phyloP scores from a whole-genome alignment of 2,888 invertebrate genomes.

The Melanchra persicariae region DNA sequence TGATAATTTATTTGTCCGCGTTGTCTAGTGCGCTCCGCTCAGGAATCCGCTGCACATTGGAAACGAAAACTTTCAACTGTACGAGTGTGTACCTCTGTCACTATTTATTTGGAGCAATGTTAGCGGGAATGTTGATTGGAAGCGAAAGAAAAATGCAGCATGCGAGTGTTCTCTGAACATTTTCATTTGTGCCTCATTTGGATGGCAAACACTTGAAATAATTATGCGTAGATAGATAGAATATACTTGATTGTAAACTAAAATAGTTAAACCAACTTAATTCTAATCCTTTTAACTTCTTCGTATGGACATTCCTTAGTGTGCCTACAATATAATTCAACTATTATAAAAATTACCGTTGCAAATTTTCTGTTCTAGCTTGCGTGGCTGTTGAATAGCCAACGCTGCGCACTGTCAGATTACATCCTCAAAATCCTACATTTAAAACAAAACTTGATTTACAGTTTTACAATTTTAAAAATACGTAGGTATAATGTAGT shows the following conservation, averaged over 20 bases:
- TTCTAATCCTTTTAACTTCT: too few relatives aligned
- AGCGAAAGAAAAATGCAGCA: constrained; percentile 45
- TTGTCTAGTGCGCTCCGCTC: constrained; percentile 63
- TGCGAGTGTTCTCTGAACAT: constrained; percentile 4
- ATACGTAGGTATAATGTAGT: too few relatives aligned
- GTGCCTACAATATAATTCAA: not conserved
- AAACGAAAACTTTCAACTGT: constrained; percentile 64
- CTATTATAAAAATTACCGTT: not conserved
- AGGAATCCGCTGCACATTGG: constrained; percentile 62
- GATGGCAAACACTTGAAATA: not conserved
- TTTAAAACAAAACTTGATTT: not conserved
- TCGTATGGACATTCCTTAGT: too few relatives aligned
- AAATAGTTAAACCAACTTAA: too few relatives aligned
- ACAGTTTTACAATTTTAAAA: too few relatives aligned
- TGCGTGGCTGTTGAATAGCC: not conserved
- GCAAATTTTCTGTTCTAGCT: not conserved
- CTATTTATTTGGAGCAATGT: constrained; percentile 57
- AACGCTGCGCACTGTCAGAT: not conserved
- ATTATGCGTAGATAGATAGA: not conserved
- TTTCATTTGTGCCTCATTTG: constrained; percentile 9
- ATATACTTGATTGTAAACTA: too few relatives aligned
- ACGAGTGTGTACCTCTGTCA: constrained; percentile 46
- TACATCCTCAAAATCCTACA: not conserved
- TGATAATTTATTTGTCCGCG: constrained; percentile 85
- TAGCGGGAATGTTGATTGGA: constrained; percentile 57